Evolutionary conservation across 2,113 vertebrate species (phyloP).

Genomic region (Scalopus aquaticus): DNA sequence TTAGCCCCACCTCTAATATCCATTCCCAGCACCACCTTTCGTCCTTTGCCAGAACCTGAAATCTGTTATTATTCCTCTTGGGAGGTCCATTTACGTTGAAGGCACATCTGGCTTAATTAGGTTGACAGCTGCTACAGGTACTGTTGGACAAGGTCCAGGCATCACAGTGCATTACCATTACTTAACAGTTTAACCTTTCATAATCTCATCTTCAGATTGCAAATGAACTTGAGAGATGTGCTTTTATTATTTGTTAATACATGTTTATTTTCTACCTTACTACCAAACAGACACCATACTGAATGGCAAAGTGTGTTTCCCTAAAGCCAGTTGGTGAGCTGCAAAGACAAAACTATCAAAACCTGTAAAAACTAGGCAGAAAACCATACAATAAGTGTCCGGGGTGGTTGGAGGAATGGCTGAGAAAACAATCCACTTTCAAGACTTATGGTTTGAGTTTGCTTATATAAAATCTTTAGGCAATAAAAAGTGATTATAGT

Average conservation of each 20-base stretch:
- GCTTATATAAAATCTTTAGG: slow-evolving; percentile 68
- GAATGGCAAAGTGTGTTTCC: slow-evolving; percentile 51
- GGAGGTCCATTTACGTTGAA: slow-evolving; percentile 87
- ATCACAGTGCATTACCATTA: slow-evolving; percentile 82
- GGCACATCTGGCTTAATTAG: slow-evolving; percentile 89
- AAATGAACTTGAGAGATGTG: slow-evolving; percentile 81
- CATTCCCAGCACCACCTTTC: background rate
- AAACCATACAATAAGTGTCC: slow-evolving; percentile 3
- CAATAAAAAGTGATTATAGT: slow-evolving; percentile 65
- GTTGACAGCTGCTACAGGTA: slow-evolving; percentile 88
- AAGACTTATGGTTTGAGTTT: slow-evolving; percentile 47
- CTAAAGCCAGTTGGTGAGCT: background rate
- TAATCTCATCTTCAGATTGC: slow-evolving; percentile 80
- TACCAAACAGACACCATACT: slow-evolving; percentile 9
- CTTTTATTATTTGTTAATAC: slow-evolving; percentile 85
- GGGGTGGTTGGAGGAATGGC: slow-evolving; percentile 28
- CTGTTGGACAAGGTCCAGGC: slow-evolving; percentile 85
- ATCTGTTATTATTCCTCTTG: slow-evolving; percentile 85
- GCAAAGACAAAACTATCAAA: slow-evolving; percentile 36
- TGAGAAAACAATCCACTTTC: slow-evolving; percentile 57
- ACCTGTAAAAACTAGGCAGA: slow-evolving; percentile 25
- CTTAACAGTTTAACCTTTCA: slow-evolving; percentile 87
- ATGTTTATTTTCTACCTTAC: slow-evolving; percentile 64
- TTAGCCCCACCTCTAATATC: slow-evolving; percentile 41
- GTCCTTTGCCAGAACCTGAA: slow-evolving; percentile 78